Percentiles rank a stretch among this genome's conserved stretches.
Evolutionary conservation across 2,888 invertebrate genomes (phyloP).

Genomic region (Beris morrisii): DNA sequence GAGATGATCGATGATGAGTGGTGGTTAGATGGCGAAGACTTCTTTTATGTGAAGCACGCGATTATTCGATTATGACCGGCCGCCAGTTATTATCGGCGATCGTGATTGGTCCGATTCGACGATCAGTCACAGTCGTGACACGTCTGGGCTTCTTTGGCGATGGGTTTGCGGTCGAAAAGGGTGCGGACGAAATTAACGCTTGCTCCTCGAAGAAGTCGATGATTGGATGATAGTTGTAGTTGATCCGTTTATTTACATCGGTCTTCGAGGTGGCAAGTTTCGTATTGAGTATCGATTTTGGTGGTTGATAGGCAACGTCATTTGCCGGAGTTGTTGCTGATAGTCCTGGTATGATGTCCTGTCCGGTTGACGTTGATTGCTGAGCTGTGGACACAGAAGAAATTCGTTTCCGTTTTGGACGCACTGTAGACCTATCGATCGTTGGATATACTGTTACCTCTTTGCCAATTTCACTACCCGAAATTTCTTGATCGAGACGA

Average conservation of each 20-base stretch:
- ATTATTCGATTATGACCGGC: constrained; percentile 9
- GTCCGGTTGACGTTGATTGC: not conserved
- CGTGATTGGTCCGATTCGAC: not conserved
- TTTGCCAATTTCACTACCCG: constrained; percentile 50
- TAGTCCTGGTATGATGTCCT: constrained; percentile 20
- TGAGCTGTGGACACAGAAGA: constrained; percentile 47
- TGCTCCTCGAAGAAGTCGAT: constrained; percentile 72
- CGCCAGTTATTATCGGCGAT: constrained; percentile 12
- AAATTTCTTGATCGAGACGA: constrained; percentile 48
- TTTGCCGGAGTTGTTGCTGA: constrained; percentile 34
- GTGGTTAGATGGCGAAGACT: too few relatives aligned
- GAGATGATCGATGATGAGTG: too few relatives aligned
- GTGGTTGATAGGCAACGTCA: constrained; percentile 37
- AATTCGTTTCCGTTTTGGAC: constrained; percentile 52
- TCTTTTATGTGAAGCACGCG: not conserved
- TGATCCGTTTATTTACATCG: constrained; percentile 60
- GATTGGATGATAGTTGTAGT: constrained; percentile 82
- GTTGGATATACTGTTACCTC: constrained; percentile 49
- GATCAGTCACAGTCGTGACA: not conserved
- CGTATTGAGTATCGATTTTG: constrained; percentile 28
- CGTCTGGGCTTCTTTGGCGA: not conserved
- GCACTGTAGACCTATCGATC: constrained; percentile 44
- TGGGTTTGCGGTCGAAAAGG: not conserved
- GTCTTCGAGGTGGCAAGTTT: constrained; percentile 30
- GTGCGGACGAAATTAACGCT: not conserved